A percentile compares a stretch with the other conserved stretches of the same genome.
These are phyloP conservation scores for Pedionomus torquatus DNA, from an alignment of 2,113 vertebrate species.

Conservation along the genomic window DNA sequence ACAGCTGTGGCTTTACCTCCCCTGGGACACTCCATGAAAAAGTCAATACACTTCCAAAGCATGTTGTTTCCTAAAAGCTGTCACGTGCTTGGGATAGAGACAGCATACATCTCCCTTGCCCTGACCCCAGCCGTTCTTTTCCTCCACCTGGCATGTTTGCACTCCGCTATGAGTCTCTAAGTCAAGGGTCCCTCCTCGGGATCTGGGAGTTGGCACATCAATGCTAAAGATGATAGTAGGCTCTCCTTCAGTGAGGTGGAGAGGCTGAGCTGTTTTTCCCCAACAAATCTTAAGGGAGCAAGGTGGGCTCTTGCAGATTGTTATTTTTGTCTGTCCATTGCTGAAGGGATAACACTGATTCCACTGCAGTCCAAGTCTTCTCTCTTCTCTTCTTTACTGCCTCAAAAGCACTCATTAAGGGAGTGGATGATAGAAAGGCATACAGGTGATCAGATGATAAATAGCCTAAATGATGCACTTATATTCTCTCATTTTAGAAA, in stretches of 20 bases:
- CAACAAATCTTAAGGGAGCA: not conserved
- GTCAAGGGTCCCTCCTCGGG: not conserved
- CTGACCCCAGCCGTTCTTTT: not conserved
- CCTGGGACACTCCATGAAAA: not conserved
- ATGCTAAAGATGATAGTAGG: not conserved
- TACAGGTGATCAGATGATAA: not conserved
- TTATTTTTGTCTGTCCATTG: not conserved
- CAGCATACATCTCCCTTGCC: not conserved
- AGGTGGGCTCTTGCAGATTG: fast-evolving
- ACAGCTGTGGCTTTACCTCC: conserved; percentile 18
- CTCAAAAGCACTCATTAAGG: not conserved
- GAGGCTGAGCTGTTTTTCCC: fast-evolving
- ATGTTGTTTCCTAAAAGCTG: not conserved
- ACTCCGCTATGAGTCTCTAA: not conserved
- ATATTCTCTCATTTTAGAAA: not conserved
- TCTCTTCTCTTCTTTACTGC: not conserved
- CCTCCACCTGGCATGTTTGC: not conserved
- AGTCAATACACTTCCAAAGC: not conserved
- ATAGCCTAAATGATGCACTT: not conserved
- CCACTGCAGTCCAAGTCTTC: not conserved
- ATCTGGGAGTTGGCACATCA: not conserved
- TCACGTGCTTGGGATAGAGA: not conserved
- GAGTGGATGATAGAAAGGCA: not conserved
- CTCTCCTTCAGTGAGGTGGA: not conserved
- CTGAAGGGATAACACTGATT: not conserved